Evolutionary conservation across 2,113 vertebrate species (phyloP), one percentile per base, ranked within the genome.

Genomic region (Leptosomus discolor): DNA sequence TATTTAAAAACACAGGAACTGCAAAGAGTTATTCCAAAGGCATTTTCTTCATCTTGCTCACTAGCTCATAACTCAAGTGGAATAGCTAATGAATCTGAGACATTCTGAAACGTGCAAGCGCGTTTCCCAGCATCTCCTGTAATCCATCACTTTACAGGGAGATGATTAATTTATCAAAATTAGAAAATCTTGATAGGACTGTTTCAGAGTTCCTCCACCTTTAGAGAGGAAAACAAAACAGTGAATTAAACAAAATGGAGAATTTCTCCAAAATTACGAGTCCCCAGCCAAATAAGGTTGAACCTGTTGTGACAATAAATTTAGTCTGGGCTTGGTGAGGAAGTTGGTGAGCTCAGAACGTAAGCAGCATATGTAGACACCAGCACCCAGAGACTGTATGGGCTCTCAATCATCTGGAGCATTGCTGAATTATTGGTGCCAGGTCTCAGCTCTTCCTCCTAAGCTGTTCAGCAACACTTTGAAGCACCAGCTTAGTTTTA

Each of bases 91-190:
- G 92, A 97, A 94, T 90, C 46, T 43, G 83, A 93, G 60, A 75
- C 51, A 64, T 71, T 94, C 80, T 95, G 89, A 95, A 95, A 94
- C 0, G 0, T 61, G 51, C 23, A 73, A 84, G 58, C 58, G n/a
- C 0, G 0, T 81, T 97, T 82, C 45, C 67, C 84, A 73, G 61
- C n/a, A 5, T 46, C 67, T 87, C 60, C 60, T 82, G 34, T 91
- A 89, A 91, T 89, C 24, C 30, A 87, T 95, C 76, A 65, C 76
- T 91, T 80, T 85, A 57, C 53, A 71, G 80, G 84, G 60, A 95
- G 53, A 50, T 1, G 4, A 94, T 93, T 94, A 95, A 96, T 97
- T 97, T 95, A 93, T 93, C 94, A 96, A 95, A 94, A 96, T 96
- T 78, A 96, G 69, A 75, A 92, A 81, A 57, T 82, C 70, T 94